Evolutionary conservation across 2,113 vertebrate species (phyloP), one percentile per base, ranked within the genome.

Genomic region (Aptenodytes forsteri): DNA sequence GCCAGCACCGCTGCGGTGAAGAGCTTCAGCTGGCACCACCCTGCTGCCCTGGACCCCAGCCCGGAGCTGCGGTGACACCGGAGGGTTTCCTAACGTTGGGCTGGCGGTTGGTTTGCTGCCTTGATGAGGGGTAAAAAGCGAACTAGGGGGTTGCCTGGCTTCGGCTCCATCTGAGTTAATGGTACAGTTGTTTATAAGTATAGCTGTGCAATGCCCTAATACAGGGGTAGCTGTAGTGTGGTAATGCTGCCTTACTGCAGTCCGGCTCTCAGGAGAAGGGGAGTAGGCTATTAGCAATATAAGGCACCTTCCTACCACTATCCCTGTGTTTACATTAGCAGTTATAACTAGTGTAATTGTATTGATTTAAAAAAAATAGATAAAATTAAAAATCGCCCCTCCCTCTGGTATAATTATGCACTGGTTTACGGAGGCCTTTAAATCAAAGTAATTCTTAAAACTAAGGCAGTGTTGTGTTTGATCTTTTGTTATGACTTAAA

Each of bases 361-460:
- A 56, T 40, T 30, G 25, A 64, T 94, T 82, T 62, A 1, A 36
- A 83, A 86, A 86, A 86, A 14, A 34, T 42, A 47, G 9, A 26
- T 18, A n/a, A 47, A 47, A 16, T 52, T 71, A 66, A 90, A 61
- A 83, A 22, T 54, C 13, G 19, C 7, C 15, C 46, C 12, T 85
- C 34, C 26, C 62, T 75, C 61, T 76, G 56, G 20, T 79, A 56
- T 42, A 59, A 59, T 71, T 69, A n/a, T 14, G 34, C 27, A 20
- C 10, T n/a, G 7, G 42, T 76, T 29, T 65, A 61, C 4, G 4
- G 44, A 90, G 34, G 34, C 44, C 75, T 92, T 80, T 88, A 76
- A 92, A 88, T 93, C 70, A 69, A 72, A 90, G 26, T 47, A 55
- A 71, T 83, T 82, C 38, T 79, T 62, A 58, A 82, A 93, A 40